These are phyloP conservation scores for Seriola quinqueradiata DNA, from an alignment of 2,113 vertebrate genomes.

Conservation along the genomic window DNA sequence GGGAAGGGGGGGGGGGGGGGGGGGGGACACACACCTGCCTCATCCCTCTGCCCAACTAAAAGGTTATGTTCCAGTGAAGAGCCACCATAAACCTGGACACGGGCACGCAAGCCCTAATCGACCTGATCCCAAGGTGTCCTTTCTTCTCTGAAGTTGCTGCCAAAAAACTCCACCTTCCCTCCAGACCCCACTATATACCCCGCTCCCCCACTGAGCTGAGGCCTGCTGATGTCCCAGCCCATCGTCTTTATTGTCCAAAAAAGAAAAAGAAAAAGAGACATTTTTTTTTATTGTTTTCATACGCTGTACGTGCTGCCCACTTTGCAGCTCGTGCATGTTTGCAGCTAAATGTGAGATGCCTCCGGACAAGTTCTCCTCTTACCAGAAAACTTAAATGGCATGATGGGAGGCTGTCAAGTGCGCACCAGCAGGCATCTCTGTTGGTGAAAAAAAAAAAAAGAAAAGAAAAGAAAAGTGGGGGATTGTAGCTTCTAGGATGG, in stretches of 20 bases:
- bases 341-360: conserved; percentile 82
- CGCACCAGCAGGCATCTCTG: conserved; percentile 72
- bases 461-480: not conserved
- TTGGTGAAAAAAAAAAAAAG: conserved; percentile 32
- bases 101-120: conserved; percentile 70
- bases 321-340: conserved; percentile 20
- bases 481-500: conserved; percentile 86
- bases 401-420: conserved; percentile 89
- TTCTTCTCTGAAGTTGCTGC: conserved; percentile 66
- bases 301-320: not conserved
- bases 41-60: conserved; percentile 67
- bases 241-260: not conserved
- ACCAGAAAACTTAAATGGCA: conserved; percentile 86
- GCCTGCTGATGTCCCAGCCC: conserved; percentile 2
- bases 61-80: conserved; percentile 66
- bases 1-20: not conserved
- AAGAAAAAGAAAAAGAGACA: not conserved
- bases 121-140: conserved; percentile 68
- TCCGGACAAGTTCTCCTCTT: conserved; percentile 82
- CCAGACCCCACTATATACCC: conserved; percentile 5
- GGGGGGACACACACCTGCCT: conserved; percentile 72
- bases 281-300: not conserved
- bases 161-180: conserved; percentile 43
- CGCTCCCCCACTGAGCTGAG: conserved; percentile 41
- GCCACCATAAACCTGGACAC: conserved; percentile 64